Evolutionary conservation across 2,113 vertebrate species (phyloP), one percentile per base, ranked within the genome.

Genomic region (Rattus norvegicus): DNA sequence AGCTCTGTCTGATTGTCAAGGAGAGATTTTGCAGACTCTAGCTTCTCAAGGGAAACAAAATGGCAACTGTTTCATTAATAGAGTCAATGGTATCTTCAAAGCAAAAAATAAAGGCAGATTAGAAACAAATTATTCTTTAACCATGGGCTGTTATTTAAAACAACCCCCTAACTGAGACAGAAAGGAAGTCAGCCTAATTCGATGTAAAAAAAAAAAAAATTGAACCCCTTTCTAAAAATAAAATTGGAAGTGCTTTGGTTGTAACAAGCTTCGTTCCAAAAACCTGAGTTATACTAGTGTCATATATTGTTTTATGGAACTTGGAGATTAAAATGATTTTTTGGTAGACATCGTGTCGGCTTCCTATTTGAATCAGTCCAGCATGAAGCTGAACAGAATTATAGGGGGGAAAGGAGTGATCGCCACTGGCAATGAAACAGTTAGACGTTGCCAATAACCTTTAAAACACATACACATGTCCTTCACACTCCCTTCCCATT

Each of bases 61-160:
- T 86, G 93, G 94, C 80, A 39, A 76, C 97, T 95, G 86, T 90
- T 97, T 97, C 97, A 94, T 93, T 98, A 97, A 93, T 47, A 96
- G 80, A 95, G 76, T 88, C 2, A 13, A 93, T 85, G 91, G 93
- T 79, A 43, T 93, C 89, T 97, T 98, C 96, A 98, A 98, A 98
- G 97, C 49, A 97, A 98, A 73, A 39, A n/a, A 72, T 26, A 67
- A 97, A 96, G 77, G 94, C 77, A 63, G 65, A 83, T 96, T 92
- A 98, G 96, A 97, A 98, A 97, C 95, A 95, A 97, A 98, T 98
- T 93, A 97, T 97, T 96, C 92, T 93, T 84, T 97, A 93, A 91
- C 84, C 96, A 92, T 84, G 92, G 97, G 88, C 83, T 94, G 80
- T 75, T 56, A 97, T 97, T 95, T 95, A 73, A 97, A 94, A 92